Evolutionary conservation across 2,797 vertebrate genomes (phyloP).

Genomic region (Coregonus sp.): DNA sequence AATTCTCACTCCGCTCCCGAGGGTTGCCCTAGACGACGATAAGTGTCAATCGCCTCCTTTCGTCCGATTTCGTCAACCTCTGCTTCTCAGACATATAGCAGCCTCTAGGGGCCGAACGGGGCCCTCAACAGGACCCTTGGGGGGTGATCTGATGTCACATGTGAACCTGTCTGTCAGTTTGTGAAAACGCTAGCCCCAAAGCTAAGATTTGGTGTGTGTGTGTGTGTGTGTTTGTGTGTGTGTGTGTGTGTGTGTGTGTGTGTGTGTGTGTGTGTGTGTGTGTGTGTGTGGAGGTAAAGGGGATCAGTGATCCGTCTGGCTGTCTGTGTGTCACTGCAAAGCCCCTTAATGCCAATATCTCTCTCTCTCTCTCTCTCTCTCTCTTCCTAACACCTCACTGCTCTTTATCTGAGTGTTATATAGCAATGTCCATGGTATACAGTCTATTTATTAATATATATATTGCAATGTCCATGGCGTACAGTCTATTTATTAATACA

Average conservation of each 20-base stretch:
- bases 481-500: too few species aligned
- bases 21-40: slow-evolving; percentile 39
- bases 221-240: too few species aligned
- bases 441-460: background rate
- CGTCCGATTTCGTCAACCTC: slow-evolving; percentile 69
- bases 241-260: too few species aligned
- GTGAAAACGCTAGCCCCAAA: slow-evolving; percentile 32
- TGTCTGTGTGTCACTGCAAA: slow-evolving; percentile 49
- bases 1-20: background rate
- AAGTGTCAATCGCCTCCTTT: slow-evolving; percentile 62
- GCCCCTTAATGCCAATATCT: slow-evolving; percentile 43
- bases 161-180: slow-evolving; percentile 5
- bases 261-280: too few species aligned
- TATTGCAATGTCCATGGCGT: too few species aligned
- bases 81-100: background rate
- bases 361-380: background rate
- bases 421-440: background rate
- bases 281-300: slow-evolving; percentile 37
- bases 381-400: background rate
- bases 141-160: slow-evolving; percentile 49
- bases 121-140: too few species aligned
- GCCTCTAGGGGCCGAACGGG: too few species aligned
- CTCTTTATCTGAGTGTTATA: background rate
- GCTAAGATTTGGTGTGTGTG: slow-evolving; percentile 49
- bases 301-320: slow-evolving; percentile 52